Evolutionary conservation across 2,888 invertebrate genomes (phyloP), one percentile per base, ranked within the genome.

Genomic region (Sminthurides aquaticus): DNA sequence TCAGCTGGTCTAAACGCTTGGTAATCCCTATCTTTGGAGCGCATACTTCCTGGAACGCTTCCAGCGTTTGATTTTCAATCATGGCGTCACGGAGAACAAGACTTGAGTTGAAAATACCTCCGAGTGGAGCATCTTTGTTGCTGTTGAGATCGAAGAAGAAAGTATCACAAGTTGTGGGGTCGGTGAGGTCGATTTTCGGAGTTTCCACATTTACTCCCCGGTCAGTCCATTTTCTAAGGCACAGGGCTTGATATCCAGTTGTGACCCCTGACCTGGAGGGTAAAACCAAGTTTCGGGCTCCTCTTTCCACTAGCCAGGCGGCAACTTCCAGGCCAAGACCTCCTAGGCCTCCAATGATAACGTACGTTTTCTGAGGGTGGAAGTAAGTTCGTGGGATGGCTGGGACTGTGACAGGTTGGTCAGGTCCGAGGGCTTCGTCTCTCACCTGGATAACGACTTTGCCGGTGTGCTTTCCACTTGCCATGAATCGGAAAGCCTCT

Each of bases 401-500:
- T 11, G 75, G 69, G 1, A 81, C 77, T 11, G 11, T 28, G 3
- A 61, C 62, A 49, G 54, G 48, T 22, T 74, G 70, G 79, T 81
- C 80, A 8, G 34, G n/a, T 54, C 26, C 26, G 15, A 15, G 25
- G 11, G 22, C 80, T 18, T 78, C 76, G 43, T 79, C 76, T 58
- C 71, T 70, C 24, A 82, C 77, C 75, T 81, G 79, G 54, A 84
- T 75, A 8, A 83, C 71, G n/a, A 85, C 87, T 80, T 92, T 92
- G 57, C 91, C 91, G 61, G 89, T 87, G 76, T 92, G 91, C 77
- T 90, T 90, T 26, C 90, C 87, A 49, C 85, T 84, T 0, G 87
- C 83, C 83, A 84, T 84, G 75, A 84, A 94, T 73, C 72, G 81
- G 76, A 88, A 89, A 0, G 90, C 90, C 66, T 83, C 80, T 77